phyloP scores from a whole-genome alignment of 2,888 invertebrate species.

The Phengaris arion region DNA sequence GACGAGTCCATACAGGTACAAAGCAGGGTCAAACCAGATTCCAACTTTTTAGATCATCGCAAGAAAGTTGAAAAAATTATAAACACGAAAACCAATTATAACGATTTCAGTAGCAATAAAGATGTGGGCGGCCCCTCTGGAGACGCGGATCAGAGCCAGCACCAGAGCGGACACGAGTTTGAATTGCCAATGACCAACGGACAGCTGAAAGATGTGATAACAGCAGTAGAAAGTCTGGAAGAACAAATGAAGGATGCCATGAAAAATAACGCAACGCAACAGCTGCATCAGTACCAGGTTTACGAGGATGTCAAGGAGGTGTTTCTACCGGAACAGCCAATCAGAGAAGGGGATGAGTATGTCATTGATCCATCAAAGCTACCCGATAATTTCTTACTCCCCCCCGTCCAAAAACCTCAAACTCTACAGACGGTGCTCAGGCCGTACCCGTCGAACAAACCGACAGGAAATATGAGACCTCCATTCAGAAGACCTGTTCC shows the following conservation, averaged over 20 bases:
- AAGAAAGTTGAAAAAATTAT: constrained; percentile 69
- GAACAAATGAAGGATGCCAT: constrained; percentile 58
- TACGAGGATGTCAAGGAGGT: constrained; percentile 60
- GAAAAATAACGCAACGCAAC: constrained; percentile 50
- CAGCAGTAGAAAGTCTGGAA: constrained; percentile 68
- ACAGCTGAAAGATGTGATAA: constrained; percentile 70
- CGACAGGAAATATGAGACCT: constrained; percentile 55
- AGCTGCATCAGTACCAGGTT: constrained; percentile 58
- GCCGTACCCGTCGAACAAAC: constrained; percentile 55
- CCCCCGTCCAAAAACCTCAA: constrained; percentile 64
- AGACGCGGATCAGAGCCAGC: constrained; percentile 47
- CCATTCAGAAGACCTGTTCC: constrained; percentile 66
- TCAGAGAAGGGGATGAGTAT: constrained; percentile 65
- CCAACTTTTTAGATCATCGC: constrained; percentile 72
- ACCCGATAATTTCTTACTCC: constrained; percentile 59
- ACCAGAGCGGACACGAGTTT: constrained; percentile 57
- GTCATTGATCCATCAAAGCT: constrained; percentile 55
- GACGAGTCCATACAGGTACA: constrained; percentile 83
- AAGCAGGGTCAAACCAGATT: constrained; percentile 81
- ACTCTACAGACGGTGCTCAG: constrained; percentile 70
- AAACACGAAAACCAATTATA: constrained; percentile 72
- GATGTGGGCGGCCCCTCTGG: constrained; percentile 55
- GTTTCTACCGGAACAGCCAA: constrained; percentile 58
- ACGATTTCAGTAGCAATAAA: constrained; percentile 73
- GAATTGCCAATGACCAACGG: constrained; percentile 68